A percentile compares a stretch with the other conserved stretches of the same genome.
Evolutionary conservation across 37 sponge, comb jelly and placozoan genomes (phyloP).

Genomic region (Chondrilla cf. caribensis): DNA sequence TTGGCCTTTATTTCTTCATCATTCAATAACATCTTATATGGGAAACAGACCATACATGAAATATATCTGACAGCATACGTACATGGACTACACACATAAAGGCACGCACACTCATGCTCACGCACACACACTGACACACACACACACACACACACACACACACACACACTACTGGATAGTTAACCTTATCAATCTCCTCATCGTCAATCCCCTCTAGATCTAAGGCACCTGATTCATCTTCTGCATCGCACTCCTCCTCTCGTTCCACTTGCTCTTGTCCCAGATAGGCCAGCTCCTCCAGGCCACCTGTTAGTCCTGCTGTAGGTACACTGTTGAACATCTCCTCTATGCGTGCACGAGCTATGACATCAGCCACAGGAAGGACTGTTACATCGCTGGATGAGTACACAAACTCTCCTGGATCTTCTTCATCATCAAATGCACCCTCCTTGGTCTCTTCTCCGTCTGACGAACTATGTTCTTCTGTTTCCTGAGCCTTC

Average conservation of each 20-base stretch:
- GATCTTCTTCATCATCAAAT: conserved; percentile 37
- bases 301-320: conserved; percentile 31
- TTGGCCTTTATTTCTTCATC: conserved; percentile 81
- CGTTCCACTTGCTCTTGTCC: conserved; percentile 29
- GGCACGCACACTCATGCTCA: background rate
- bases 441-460: conserved; percentile 36
- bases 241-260: background rate
- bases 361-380: conserved; percentile 76
- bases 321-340: conserved; percentile 27
- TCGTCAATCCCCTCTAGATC: conserved; percentile 74
- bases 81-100: background rate
- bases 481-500: background rate
- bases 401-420: conserved; percentile 2
- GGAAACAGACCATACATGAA: background rate
- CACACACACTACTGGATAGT: no score
- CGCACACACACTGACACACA: background rate
- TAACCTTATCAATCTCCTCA: conserved; percentile 74
- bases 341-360: conserved; percentile 64
- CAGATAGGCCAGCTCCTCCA: conserved; percentile 46
- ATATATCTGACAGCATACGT: no score
- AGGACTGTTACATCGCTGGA: conserved; percentile 18
- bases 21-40: conserved; percentile 67
- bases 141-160: conserved; percentile 19
- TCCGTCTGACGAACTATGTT: background rate
- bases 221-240: conserved; percentile 24